phyloP scores from a whole-genome alignment of 2,797 vertebrate species.

The Dromococcyx pavoninus region DNA sequence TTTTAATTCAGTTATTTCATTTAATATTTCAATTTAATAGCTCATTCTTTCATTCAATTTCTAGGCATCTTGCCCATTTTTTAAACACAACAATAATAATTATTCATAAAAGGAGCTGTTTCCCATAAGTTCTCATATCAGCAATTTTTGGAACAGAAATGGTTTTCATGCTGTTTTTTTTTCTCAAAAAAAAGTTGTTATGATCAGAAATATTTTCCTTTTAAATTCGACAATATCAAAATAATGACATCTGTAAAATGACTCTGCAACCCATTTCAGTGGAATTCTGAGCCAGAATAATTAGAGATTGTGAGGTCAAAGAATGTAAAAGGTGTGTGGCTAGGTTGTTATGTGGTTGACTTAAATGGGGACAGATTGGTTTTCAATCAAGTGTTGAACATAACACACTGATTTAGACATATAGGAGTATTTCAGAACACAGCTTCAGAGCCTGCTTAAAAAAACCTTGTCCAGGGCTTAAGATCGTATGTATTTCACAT shows the following conservation, averaged over 20 bases:
- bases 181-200: not conserved
- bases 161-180: not conserved
- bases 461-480: not conserved
- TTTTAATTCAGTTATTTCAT: conserved; percentile 75
- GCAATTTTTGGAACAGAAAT: conserved; percentile 66
- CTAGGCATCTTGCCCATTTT: conserved; percentile 73
- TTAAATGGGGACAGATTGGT: not conserved
- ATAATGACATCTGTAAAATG: not conserved
- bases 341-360: not conserved
- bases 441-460: not conserved
- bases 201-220: conserved; percentile 51
- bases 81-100: conserved; percentile 70
- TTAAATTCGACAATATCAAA: conserved; percentile 46
- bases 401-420: not conserved
- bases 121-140: conserved; percentile 66
- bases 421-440: not conserved
- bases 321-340: not conserved
- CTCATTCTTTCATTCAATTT: conserved; percentile 69
- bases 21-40: conserved; percentile 77
- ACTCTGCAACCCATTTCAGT: not conserved
- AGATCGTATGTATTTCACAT: not conserved
- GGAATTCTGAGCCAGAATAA: conserved; percentile 23
- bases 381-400: conserved; percentile 14
- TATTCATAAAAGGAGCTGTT: conserved; percentile 69
- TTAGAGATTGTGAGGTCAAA: conserved; percentile 19